phyloP scores from a whole-genome alignment of 1,140 invertebrate genomes.

The Zaprionus inermis region DNA sequence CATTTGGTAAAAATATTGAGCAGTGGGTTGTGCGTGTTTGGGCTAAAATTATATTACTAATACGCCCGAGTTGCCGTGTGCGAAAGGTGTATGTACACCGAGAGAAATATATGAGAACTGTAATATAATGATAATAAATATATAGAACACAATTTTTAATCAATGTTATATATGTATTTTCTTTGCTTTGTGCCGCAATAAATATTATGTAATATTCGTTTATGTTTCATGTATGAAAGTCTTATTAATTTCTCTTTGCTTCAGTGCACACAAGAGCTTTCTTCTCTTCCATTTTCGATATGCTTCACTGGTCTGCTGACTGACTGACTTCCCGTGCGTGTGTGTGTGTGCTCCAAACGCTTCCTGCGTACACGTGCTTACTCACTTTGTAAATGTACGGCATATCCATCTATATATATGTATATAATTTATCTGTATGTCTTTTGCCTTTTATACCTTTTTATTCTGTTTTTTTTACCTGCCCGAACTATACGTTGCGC shows the following conservation, averaged over 20 bases:
- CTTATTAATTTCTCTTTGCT: constrained; percentile 14
- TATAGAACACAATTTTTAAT: too few relatives aligned
- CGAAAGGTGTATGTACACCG: constrained; percentile 26
- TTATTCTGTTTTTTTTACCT: constrained; percentile 1
- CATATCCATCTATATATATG: constrained; percentile 3
- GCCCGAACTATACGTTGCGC: constrained; percentile 67
- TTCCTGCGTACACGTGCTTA: constrained; percentile 48
- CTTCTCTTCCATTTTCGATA: constrained; percentile 4
- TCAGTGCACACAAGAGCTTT: constrained; percentile 17
- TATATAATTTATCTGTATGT: constrained; percentile 16
- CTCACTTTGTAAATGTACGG: constrained; percentile 22
- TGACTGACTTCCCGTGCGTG: constrained; percentile 43
- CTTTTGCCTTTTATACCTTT: constrained; percentile 8
- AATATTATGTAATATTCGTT: neutral
- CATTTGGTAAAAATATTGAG: constrained; percentile 61
- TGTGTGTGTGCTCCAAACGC: constrained; percentile 31
- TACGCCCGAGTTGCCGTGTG: constrained; percentile 44
- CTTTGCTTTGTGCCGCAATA: neutral
- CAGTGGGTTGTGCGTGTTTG: constrained; percentile 43
- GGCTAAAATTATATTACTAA: constrained; percentile 73
- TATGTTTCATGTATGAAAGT: neutral
- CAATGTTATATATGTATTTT: neutral
- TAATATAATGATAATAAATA: neutral
- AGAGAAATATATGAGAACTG: neutral
- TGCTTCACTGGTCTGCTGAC: constrained; percentile 34